Base-by-base conservation (phyloP, 2,113 vertebrate species). In the Mobula birostris region DNA sequence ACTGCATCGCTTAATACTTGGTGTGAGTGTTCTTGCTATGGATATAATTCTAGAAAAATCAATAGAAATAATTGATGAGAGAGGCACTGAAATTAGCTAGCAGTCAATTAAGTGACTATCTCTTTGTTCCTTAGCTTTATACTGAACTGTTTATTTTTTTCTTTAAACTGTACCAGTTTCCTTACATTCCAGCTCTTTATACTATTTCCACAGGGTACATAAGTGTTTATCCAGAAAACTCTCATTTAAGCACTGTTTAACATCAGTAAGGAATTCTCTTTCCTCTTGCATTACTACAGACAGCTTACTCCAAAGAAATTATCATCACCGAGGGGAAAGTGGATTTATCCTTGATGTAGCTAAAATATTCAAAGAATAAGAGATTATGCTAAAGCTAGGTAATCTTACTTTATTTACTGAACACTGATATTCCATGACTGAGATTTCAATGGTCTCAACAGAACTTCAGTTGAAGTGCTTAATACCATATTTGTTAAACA, bases 401-500 rank as follows among this genome's bases (percentile, higher is more conserved):
- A 58, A 24, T 56, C 40, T 83, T 83, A 56, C 7, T 48, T 83
- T 58, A 48, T 87, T 79, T 87, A 85, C 82, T 11, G 61, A 85
- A 48, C 82, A 85, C 0, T 85, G 48, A 85, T 87, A 63, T 87
- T 63, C 83, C 48, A 63, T n/a, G 9, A 63, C n/a, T 87, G 9
- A 87, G 58, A 87, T 87, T 87, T 87, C 83, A 63, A n/a, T 63
- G 3, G 83, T 87, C 58, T 87, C 11, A 87, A n/a, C 58, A 87
- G 83, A 85, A 87, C 58, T 87, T 27, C 58, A 87, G 58, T 58
- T 87, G 83, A 87, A 87, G 8, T 87, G 58, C 58, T 15, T 87
- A 27, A n/a, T 87, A 63, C 9, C 61, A 29, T 87, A 63, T 29
- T n/a, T 87, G 27, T 63, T 87, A 87, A 87, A 63, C 58, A 63